A percentile compares a stretch with the other conserved stretches of the same genome.
These are phyloP conservation scores for Coelogynopora nodosa DNA, from an alignment of 2,888 invertebrate genomes.

Conservation along the genomic window DNA sequence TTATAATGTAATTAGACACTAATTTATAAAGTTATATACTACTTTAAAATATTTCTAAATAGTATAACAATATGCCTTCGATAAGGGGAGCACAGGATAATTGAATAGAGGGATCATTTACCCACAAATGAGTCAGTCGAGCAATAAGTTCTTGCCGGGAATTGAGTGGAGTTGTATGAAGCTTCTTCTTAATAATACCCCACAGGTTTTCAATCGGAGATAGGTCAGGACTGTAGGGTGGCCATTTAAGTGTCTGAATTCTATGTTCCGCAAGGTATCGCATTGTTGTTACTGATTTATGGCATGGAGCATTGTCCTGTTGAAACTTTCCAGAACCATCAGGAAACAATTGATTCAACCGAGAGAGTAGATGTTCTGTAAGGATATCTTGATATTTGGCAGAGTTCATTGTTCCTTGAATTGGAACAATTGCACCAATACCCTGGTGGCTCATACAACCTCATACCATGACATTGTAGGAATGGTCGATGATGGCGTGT, in stretches of 20 bases:
- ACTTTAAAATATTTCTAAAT: too few relatives aligned
- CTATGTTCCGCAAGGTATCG: not conserved
- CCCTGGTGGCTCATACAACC: not conserved
- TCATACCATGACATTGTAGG: not conserved
- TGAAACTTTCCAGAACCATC: not conserved
- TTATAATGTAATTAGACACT: too few relatives aligned
- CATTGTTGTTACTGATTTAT: not conserved
- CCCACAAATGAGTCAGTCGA: not conserved
- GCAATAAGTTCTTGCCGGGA: not conserved
- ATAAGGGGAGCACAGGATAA: not conserved
- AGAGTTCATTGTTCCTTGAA: slow-evolving; percentile 14
- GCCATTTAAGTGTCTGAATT: not conserved
- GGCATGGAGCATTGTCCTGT: not conserved
- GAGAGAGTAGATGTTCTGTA: not conserved
- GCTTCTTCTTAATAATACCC: not conserved
- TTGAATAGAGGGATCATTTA: not conserved
- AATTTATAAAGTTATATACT: too few relatives aligned
- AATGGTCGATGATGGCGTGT: not conserved
- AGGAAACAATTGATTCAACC: not conserved
- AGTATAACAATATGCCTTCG: too few relatives aligned
- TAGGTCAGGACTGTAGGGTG: not conserved
- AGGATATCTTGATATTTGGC: not conserved
- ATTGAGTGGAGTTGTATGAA: not conserved
- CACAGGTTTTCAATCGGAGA: not conserved
- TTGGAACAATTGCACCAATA: not conserved